Conservation (phyloP, 2,113 vertebrate genomes). For the Suncus etruscus region DNA sequence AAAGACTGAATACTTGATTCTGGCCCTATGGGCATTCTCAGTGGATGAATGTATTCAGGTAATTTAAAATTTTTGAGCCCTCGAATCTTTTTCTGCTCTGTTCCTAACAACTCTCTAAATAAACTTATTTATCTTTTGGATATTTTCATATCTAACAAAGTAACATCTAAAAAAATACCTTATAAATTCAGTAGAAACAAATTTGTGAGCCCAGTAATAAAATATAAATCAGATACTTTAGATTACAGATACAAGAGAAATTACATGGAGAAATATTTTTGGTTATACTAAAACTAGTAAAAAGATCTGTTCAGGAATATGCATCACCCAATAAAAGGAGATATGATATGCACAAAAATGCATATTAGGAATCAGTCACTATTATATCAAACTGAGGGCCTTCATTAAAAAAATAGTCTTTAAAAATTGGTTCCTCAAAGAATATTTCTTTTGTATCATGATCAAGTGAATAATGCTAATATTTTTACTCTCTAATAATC, state of each 20-base stretch:
- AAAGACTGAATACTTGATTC: too few relatives aligned
- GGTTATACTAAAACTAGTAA: neutral
- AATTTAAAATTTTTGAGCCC: too few relatives aligned
- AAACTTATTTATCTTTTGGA: too few relatives aligned
- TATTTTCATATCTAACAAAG: too few relatives aligned
- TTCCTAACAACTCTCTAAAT: too few relatives aligned
- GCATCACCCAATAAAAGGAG: neutral
- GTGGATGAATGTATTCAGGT: too few relatives aligned
- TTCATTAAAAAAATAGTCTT: neutral
- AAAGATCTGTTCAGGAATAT: neutral
- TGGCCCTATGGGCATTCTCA: too few relatives aligned
- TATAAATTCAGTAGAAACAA: slow-evolving; percentile 14
- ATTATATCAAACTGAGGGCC: neutral
- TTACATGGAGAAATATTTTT: neutral
- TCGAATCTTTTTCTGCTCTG: too few relatives aligned
- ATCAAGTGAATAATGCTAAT: slow-evolving; percentile 7
- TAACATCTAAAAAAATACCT: neutral
- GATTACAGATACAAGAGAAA: slow-evolving; percentile 43
- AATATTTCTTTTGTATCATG: slow-evolving; percentile 5
- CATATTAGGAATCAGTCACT: neutral
- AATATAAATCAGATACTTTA: slow-evolving; percentile 5
- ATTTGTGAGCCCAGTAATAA: neutral
- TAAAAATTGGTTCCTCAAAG: slow-evolving; percentile 18
- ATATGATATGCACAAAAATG: neutral
- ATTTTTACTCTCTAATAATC: neutral